These are phyloP conservation scores for Ommatoiulus sabulosus DNA, from an alignment of 2,888 invertebrate species.

Conservation along the genomic window DNA sequence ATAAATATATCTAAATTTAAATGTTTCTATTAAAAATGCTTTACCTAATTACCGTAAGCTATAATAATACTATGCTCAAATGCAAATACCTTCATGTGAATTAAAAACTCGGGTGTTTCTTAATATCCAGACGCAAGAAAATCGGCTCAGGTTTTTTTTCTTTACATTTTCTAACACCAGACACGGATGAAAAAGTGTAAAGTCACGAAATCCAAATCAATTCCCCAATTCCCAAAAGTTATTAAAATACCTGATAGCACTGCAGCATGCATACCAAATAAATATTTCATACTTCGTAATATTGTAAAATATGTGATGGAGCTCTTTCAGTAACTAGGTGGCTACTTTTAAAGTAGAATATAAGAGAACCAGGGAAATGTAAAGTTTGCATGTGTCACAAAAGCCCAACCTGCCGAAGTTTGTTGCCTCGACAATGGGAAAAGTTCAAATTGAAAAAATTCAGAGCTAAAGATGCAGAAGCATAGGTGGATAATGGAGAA, in stretches of 20 bases:
- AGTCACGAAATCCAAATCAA: constrained; percentile 46
- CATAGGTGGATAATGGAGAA: not conserved
- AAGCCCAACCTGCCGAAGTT: not conserved
- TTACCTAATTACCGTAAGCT: not conserved
- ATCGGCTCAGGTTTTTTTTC: not conserved
- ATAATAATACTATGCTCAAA: not conserved
- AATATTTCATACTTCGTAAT: constrained; percentile 20
- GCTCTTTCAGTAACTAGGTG: not conserved
- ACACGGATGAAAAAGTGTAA: constrained; percentile 4
- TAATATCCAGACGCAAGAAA: not conserved
- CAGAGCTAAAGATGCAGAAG: not conserved
- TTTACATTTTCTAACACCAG: not conserved
- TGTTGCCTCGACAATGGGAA: not conserved
- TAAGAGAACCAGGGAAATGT: not conserved
- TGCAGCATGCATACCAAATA: not conserved
- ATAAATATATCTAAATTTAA: not conserved
- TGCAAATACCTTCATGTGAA: not conserved
- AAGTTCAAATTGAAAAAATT: constrained; percentile 3
- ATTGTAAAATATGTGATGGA: constrained; percentile 2
- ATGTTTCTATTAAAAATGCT: no score
- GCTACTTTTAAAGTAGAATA: not conserved
- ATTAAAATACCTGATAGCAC: constrained; percentile 41
- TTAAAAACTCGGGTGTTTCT: not conserved
- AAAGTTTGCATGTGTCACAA: not conserved
- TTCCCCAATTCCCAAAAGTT: constrained; percentile 38